phyloP scores from a whole-genome alignment of 1,140 invertebrate species.

The Nymphalis io region DNA sequence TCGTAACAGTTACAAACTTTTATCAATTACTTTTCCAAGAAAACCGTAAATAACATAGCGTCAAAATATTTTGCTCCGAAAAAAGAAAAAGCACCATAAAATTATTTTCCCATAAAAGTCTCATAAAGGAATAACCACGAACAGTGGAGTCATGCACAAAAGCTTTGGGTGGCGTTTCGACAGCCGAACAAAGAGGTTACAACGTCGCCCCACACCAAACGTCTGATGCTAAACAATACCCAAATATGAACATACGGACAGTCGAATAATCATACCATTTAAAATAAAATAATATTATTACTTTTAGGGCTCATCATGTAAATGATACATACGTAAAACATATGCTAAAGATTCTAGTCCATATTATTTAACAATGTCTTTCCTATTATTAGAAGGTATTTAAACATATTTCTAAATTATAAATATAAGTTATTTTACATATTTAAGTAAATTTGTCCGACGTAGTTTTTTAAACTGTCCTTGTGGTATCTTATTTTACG shows the following conservation, averaged over 20 bases:
- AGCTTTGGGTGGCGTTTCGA: constrained; percentile 50
- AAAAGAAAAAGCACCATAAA: constrained; percentile 30
- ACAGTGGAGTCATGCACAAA: constrained; percentile 53
- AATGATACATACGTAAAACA: no score
- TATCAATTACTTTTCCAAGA: constrained; percentile 14
- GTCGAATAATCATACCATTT: background rate
- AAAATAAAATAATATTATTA: background rate
- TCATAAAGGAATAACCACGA: constrained; percentile 42
- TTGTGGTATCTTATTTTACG: no score
- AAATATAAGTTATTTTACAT: no score
- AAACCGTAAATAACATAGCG: constrained; percentile 23
- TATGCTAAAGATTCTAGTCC: no score
- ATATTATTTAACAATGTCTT: no score
- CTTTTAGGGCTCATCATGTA: no score
- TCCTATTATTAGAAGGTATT: no score
- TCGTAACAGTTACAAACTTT: background rate
- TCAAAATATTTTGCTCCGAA: constrained; percentile 26
- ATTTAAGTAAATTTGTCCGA: no score
- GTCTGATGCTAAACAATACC: constrained; percentile 54
- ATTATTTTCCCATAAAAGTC: constrained; percentile 44
- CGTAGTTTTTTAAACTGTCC: no score
- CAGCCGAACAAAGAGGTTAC: constrained; percentile 51
- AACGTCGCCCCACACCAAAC: constrained; percentile 46
- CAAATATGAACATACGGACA: constrained; percentile 32
- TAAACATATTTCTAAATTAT: no score